Evolutionary conservation across 2,797 vertebrate species (phyloP).

Genomic region (Sciurus carolinensis): DNA sequence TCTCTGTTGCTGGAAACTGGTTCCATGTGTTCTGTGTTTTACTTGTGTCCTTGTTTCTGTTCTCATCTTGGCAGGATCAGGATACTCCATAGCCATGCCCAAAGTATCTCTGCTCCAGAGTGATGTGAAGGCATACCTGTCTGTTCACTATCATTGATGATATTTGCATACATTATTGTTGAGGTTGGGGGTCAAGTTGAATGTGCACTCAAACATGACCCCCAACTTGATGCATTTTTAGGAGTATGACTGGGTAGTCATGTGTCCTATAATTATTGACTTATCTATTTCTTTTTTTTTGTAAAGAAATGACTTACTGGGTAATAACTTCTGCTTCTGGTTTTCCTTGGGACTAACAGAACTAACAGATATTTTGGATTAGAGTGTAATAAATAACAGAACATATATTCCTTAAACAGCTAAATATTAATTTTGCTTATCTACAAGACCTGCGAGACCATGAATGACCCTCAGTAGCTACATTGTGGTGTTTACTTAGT

Average conservation of each 20-base stretch:
- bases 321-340: background rate
- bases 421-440: slow-evolving; percentile 60
- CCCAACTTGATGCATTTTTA: background rate
- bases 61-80: background rate
- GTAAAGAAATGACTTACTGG: background rate
- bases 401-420: background rate
- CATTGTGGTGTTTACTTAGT: slow-evolving; percentile 26
- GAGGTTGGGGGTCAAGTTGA: background rate
- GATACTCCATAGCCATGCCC: background rate
- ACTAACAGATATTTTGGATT: background rate
- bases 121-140: background rate
- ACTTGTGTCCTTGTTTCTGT: background rate
- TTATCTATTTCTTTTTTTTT: slow-evolving; percentile 23
- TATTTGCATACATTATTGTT: background rate
- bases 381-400: background rate
- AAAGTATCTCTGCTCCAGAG: background rate
- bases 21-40: background rate
- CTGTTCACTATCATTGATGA: background rate
- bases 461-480: background rate
- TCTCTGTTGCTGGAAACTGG: background rate
- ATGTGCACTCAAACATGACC: background rate
- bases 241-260: background rate
- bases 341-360: background rate
- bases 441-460: background rate
- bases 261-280: background rate